Base-by-base conservation (phyloP, 2,888 invertebrate genomes). In the Microdon myrmicae region DNA sequence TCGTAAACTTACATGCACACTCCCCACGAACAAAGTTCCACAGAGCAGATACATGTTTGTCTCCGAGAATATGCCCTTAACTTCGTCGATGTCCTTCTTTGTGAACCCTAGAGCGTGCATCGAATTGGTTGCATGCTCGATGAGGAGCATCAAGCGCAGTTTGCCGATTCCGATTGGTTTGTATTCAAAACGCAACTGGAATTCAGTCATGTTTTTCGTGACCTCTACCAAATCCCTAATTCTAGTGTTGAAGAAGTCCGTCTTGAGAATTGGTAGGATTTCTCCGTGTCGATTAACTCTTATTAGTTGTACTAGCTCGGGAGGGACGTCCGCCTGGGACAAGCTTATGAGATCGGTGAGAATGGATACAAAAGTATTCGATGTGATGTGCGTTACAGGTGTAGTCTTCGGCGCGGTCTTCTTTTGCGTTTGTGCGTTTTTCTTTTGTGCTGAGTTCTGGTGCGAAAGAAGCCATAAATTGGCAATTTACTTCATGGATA, bases 51-150 rank as follows among this genome's bases (percentile, higher is more conserved):
- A 94, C 28, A 97, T 83, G 78, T 96, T 97, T 0, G 96, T 97
- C 73, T 97, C 97, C 0, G 93, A 91, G 80, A 98, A 96, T 70
- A 99, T 91, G 39, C 93, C 92, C 79, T 97, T 97, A 0, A 96
- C 90, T 82, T 98, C 97, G 80, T 99, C 98, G 22, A 96, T 83
- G 81, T 98, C 97, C 76, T 96, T 96, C 56, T 90, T 89, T 23
- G 90, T 89, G 73, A 99, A 97, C 1, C 77, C 79, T 12, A 78
- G 70, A n/a, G 81, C 74, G 37, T 85, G 81, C 70, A 94, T 84
- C 39, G 87, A 87, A 10, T 85, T 82, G 69, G 94, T 83, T 0
- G 92, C 89, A 12, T 87, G 82, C 68, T 90, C 87, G 67, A 94
- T 86, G 73, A 94, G 92, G 28, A 90, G 79, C 68, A 90, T 85